These are phyloP conservation scores for Myiothlypis coronata DNA, from an alignment of 2,797 vertebrate species.

Conservation along the genomic window DNA sequence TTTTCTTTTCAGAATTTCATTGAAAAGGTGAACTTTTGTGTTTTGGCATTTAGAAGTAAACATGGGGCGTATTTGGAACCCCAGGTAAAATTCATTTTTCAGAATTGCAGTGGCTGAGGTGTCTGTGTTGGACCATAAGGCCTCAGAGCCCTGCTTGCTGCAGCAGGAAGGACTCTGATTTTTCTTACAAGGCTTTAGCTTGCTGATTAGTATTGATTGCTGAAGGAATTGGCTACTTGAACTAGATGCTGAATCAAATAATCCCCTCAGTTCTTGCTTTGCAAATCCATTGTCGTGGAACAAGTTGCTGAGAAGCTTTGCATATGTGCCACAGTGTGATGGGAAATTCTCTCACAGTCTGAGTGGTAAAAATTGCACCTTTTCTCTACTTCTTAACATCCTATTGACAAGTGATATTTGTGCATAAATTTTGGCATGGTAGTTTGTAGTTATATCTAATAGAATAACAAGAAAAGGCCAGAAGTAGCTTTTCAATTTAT, in stretches of 20 bases:
- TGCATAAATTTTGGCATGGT: slow-evolving; percentile 47
- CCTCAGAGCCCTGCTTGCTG: neutral
- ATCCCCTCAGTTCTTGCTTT: slow-evolving; percentile 73
- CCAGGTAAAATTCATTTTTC: neutral
- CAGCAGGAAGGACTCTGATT: slow-evolving; percentile 66
- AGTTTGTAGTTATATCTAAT: neutral
- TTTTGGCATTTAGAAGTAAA: neutral
- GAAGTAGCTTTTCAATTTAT: neutral
- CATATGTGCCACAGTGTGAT: neutral
- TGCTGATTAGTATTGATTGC: slow-evolving; percentile 83
- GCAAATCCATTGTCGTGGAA: slow-evolving; percentile 66
- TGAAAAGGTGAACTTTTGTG: neutral
- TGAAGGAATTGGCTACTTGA: slow-evolving; percentile 75
- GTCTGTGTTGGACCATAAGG: neutral
- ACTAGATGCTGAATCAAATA: slow-evolving; percentile 80
- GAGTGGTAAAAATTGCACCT: neutral
- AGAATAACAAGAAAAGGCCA: neutral
- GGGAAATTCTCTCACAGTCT: slow-evolving; percentile 51
- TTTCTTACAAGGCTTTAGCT: slow-evolving; percentile 61
- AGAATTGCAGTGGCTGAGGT: neutral
- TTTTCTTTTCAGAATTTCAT: neutral
- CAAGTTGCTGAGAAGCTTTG: slow-evolving; percentile 70
- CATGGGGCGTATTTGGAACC: neutral
- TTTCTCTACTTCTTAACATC: neutral
- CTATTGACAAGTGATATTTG: slow-evolving; percentile 30